phyloP scores from a whole-genome alignment of 2,888 invertebrate species.

The Hydropsyche betteni region DNA sequence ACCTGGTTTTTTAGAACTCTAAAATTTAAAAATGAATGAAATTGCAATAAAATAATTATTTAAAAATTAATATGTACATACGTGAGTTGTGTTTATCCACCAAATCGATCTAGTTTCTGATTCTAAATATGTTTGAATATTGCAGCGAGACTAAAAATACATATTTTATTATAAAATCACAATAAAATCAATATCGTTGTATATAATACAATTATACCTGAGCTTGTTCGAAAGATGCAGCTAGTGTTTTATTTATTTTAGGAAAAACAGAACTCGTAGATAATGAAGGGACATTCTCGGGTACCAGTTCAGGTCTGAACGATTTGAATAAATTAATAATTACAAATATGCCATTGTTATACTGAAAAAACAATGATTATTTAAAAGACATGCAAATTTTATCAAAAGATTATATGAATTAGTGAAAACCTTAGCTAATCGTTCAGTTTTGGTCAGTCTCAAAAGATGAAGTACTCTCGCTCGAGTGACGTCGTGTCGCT shows the following conservation, averaged over 20 bases:
- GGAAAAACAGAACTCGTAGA: conserved; percentile 61
- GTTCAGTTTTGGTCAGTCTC: conserved; percentile 59
- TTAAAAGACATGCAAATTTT: neutral
- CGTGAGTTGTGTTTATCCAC: conserved; percentile 37
- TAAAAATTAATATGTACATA: too few relatives aligned
- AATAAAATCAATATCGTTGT: too few relatives aligned
- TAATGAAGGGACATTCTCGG: conserved; percentile 61
- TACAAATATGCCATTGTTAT: conserved; percentile 60
- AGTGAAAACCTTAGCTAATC: conserved; percentile 58
- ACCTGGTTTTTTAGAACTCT: conserved; percentile 36
- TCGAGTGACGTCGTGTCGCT: conserved; percentile 62
- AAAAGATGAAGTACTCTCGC: conserved; percentile 59
- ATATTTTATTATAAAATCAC: conserved; percentile 18
- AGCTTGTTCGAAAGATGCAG: conserved; percentile 58
- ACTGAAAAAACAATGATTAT: conserved; percentile 55
- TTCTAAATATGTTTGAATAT: conserved; percentile 38
- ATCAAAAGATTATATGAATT: neutral
- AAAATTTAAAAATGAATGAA: conserved; percentile 10
- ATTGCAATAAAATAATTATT: too few relatives aligned
- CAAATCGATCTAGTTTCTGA: conserved; percentile 43
- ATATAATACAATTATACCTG: conserved; percentile 56
- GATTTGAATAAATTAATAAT: conserved; percentile 63
- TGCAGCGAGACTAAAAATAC: conserved; percentile 43
- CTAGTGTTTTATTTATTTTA: conserved; percentile 58
- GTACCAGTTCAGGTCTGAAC: conserved; percentile 64